Base-by-base conservation (phyloP, 1,140 invertebrate genomes). In the Zaprionus inermis region DNA sequence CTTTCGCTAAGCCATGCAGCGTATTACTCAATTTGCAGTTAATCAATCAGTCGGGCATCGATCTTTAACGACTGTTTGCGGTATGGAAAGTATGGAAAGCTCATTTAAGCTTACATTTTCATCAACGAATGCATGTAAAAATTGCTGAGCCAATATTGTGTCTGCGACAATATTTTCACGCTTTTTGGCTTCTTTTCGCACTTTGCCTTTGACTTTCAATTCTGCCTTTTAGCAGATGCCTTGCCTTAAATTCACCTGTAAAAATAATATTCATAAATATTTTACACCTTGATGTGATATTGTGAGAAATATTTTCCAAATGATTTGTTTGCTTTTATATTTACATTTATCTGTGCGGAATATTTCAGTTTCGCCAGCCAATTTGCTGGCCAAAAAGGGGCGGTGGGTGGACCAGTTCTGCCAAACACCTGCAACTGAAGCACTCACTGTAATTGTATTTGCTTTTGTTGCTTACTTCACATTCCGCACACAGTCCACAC, bases 371-470 rank as follows among this genome's bases (percentile, higher is more conserved):
- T 54, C 67, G 67, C 59, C 67, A 74, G 72, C 67, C 72, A 74
- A 74, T 70, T 74, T 73, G 65, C 71, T 38, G 66, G 16, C 54
- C 72, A 58, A 70, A 61, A 55, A 9, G 24, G 24, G 14, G 34
- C 1, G 38, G 54, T 0, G 7, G 34, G 14, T 18, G 11, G 28
- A 12, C 5, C 11, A 10, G 36, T 32, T 1, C 9, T n/a, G n/a
- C 14, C 44, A 16, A 18, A 11, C 32, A 63, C 28, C 52, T 61
- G 64, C 59, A 81, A 64, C 68, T 66, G 79, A 77, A 88, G 82
- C 82, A 86, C 82, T 86, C 82, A 88, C 61, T 83, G 76, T 86
- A 86, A 86, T 86, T 86, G 82, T 86, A 82, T 86, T 86, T 86
- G 76, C 83, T 69, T 86, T 86, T 71, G 79, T 81, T 67, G 79